phyloP scores from a whole-genome alignment of 2,113 vertebrate genomes.

The Ardeotis arabs region DNA sequence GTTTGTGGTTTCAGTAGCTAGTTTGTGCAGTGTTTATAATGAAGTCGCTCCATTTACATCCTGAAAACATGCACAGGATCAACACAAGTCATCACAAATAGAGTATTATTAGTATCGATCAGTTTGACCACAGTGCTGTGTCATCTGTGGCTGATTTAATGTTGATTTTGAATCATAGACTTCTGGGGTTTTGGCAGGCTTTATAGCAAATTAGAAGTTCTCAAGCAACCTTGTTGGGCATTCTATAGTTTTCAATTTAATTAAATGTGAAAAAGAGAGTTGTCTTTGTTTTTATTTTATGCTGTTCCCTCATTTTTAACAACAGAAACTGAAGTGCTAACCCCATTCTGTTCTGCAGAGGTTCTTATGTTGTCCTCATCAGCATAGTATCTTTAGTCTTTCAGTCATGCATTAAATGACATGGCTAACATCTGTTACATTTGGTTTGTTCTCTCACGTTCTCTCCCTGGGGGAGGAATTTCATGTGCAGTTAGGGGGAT shows the following conservation, averaged over 20 bases:
- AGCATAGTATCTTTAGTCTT: background rate
- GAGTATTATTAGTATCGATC: background rate
- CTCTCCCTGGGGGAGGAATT: constrained; percentile 28
- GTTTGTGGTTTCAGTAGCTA: background rate
- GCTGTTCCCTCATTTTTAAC: background rate
- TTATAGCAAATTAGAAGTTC: background rate
- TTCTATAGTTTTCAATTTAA: background rate
- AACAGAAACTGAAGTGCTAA: background rate
- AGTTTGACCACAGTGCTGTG: background rate
- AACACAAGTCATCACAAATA: background rate
- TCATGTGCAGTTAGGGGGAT: background rate
- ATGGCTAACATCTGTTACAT: constrained; percentile 43
- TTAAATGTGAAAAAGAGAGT: background rate
- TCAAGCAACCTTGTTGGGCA: background rate
- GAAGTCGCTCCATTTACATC: background rate
- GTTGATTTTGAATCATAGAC: background rate
- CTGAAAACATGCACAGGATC: background rate
- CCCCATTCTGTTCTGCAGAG: background rate
- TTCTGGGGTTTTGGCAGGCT: background rate
- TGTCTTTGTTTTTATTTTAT: background rate
- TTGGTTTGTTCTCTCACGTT: constrained; percentile 6
- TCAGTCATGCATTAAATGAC: constrained; percentile 56
- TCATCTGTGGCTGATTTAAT: background rate
- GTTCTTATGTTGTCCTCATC: background rate
- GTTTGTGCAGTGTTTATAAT: background rate